A percentile compares a stretch with the other conserved stretches of the same genome.
Conservation (phyloP, 2,888 invertebrate species). For the Lutraria lutraria region DNA sequence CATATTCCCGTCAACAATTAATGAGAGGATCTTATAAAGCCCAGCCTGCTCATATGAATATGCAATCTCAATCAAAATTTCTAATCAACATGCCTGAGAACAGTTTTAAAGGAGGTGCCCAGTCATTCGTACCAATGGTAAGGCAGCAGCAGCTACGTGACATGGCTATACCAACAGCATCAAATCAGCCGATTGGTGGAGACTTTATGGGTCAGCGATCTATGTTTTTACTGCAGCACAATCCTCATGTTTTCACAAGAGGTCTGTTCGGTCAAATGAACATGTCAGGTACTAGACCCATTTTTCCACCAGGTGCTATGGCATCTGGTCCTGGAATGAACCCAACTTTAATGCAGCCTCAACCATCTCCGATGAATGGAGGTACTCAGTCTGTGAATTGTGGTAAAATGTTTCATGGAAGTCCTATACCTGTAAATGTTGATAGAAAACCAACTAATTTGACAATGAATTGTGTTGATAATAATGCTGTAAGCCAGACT, state of each 20-base stretch:
- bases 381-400: slow-evolving; percentile 54
- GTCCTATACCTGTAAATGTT: background rate
- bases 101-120: slow-evolving; percentile 58
- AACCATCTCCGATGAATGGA: slow-evolving; percentile 35
- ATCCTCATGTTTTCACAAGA: slow-evolving; percentile 16
- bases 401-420: slow-evolving; percentile 49
- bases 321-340: slow-evolving; percentile 30
- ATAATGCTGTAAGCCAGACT: slow-evolving; percentile 18
- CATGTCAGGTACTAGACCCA: slow-evolving; percentile 22
- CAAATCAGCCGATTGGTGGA: slow-evolving; percentile 26
- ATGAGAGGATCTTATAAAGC: slow-evolving; percentile 68
- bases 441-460: slow-evolving; percentile 38
- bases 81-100: slow-evolving; percentile 79
- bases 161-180: slow-evolving; percentile 55
- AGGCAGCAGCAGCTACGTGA: slow-evolving; percentile 62
- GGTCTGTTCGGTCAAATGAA: slow-evolving; percentile 19
- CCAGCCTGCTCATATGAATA: slow-evolving; percentile 77
- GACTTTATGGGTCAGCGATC: slow-evolving; percentile 39
- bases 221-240: slow-evolving; percentile 30
- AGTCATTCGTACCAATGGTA: slow-evolving; percentile 49
- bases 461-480: slow-evolving; percentile 45
- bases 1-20: slow-evolving; percentile 60
- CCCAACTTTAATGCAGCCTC: slow-evolving; percentile 29
- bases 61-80: slow-evolving; percentile 70
- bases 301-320: slow-evolving; percentile 12